Evolutionary conservation across 2,888 invertebrate genomes (phyloP), one percentile per base, ranked within the genome.

Genomic region (Nemotelus nigrinus): DNA sequence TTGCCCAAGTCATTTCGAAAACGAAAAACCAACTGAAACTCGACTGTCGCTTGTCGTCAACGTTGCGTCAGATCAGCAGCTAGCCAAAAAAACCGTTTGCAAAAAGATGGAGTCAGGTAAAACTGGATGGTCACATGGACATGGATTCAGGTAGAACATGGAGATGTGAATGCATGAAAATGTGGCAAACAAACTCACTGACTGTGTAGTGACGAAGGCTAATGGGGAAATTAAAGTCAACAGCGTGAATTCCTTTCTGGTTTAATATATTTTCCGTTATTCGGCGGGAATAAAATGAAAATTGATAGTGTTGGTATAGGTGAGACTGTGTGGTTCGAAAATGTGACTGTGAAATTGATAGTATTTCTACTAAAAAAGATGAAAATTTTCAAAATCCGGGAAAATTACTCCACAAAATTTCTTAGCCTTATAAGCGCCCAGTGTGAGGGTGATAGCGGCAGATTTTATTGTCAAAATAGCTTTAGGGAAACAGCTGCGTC

Each of bases 1-100:
- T 86, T 74, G 74, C 25, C 74, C 48, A 74, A 74, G 48, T 74
- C 60, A 48, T 74, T 74, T 50, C 60, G 74, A 55, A 10, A 39
- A 39, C 10, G 53, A 53, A 53, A 6, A 10, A 7, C 53, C 53
- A 10, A 7, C 53, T 10, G 10, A 6, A 6, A 1, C 39, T 63
- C 63, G 41, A 74, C 60, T 63, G 74, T 63, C 48, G n/a, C 63
- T 48, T 25, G 10, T 63, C 63, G 50, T 60, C 74, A 60, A 63
- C 74, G 10, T 25, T 47, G 45, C n/a, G 72, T 72, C 72, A 44
- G 48, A 7, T 47, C 6, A 41, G 55, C 43, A 25, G 5, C 10
- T 8, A 65, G 70, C 53, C 53, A 57, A 10, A 6, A 10, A 45
- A 53, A 41, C 25, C 2, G 67, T 67, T n/a, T 48, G 41, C 47